phyloP scores from a whole-genome alignment of 2,113 vertebrate genomes.

The Isichthys henryi region DNA sequence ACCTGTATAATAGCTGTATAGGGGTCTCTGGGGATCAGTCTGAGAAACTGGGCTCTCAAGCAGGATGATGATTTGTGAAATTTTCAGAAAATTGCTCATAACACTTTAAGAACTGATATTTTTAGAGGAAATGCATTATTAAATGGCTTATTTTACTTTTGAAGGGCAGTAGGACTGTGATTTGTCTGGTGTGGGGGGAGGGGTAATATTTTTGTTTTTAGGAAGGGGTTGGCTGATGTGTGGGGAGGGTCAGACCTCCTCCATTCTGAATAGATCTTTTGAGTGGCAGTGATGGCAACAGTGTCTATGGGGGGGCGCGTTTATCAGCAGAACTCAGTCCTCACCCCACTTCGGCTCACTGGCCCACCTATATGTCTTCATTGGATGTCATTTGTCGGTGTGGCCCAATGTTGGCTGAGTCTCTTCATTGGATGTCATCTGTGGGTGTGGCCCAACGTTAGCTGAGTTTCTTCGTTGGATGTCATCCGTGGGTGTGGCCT shows the following conservation, averaged over 20 bases:
- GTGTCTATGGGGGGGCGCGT: neutral
- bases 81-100: neutral
- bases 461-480: neutral
- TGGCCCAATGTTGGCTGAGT: neutral
- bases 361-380: neutral
- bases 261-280: neutral
- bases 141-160: slow-evolving; percentile 40
- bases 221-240: too few relatives aligned
- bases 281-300: neutral
- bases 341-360: neutral
- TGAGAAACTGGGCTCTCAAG: neutral
- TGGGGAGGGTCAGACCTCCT: too few relatives aligned
- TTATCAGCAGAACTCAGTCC: neutral
- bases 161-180: slow-evolving; percentile 23
- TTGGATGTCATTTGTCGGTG: neutral
- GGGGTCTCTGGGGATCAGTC: too few relatives aligned
- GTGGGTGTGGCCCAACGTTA: neutral
- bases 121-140: slow-evolving; percentile 25
- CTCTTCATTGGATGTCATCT: neutral
- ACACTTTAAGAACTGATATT: neutral
- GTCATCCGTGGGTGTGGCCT: neutral
- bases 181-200: too few relatives aligned
- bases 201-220: too few relatives aligned
- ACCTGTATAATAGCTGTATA: too few relatives aligned
- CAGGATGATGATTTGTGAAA: neutral